Evolutionary conservation across 2,113 vertebrate species (phyloP), one percentile per base, ranked within the genome.

Genomic region (Trichomycterus rosablanca): DNA sequence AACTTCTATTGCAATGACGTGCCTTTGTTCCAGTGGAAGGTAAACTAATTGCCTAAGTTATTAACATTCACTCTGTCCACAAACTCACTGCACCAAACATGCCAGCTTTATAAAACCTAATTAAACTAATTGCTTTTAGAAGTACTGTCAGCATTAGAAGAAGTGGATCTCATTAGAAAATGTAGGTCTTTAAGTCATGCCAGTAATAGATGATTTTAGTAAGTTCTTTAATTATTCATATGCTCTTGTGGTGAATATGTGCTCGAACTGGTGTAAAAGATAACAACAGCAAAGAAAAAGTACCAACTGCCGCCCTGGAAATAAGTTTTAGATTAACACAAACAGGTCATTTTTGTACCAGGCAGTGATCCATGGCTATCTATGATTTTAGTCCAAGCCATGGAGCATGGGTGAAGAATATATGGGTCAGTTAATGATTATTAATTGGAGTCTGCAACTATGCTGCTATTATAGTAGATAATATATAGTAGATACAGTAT

Each of bases 281-380:
- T 57, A 46, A 53, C n/a, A 30, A 42, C 48, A 32, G 26, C 42
- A 58, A 20, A 56, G 19, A 62, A 63, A 35, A 48, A 53, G 44
- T 35, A 60, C 57, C 69, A 71, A 71, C 69, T 10, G 58, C 40
- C 61, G 26, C 23, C 64, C 49, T 53, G 30, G 55, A 58, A 58
- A 58, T 71, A 45, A 39, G 43, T 66, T 49, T 34, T 5, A 18
- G 23, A 52, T 53, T 63, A 59, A 62, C 63, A 63, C 62, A 62
- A 71, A 66, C 44, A 62, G 63, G 51, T 49, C 56, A 30, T 35
- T 59, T 59, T 52, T 63, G 16, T 6, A 39, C 52, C 39, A 23
- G 58, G 37, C 18, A 35, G 45, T 32, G 37, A 67, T 66, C 39
- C 8, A n/a, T 20, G 35, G 52, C 30, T 61, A 28, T 43, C 49